These are phyloP conservation scores for Nemopilema nomurai DNA, from an alignment of 30 jellyfish, hydroid and myxozoan species.

Conservation along the genomic window DNA sequence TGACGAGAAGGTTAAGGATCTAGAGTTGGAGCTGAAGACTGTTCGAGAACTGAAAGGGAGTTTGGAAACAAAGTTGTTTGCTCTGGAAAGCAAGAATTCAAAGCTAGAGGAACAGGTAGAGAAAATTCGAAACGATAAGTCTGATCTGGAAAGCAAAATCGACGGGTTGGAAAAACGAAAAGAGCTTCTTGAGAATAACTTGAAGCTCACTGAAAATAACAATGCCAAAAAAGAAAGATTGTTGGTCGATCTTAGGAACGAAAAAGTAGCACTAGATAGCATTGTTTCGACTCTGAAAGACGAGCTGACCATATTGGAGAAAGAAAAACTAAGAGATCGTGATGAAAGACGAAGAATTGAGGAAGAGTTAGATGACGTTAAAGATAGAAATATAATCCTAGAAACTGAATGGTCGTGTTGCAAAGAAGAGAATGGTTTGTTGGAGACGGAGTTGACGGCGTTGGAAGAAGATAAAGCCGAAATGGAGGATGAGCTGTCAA, in stretches of 20 bases:
- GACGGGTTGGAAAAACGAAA: slow-evolving; percentile 76
- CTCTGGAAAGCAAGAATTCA: slow-evolving; percentile 68
- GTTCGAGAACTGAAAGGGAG: slow-evolving; percentile 88
- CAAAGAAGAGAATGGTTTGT: slow-evolving; percentile 94
- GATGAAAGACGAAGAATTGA: slow-evolving; percentile 88
- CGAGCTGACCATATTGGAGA: slow-evolving; percentile 89
- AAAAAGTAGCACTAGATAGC: slow-evolving; percentile 97
- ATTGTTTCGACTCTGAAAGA: slow-evolving; percentile 90
- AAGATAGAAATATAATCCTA: slow-evolving; percentile 91
- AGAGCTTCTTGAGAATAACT: slow-evolving; percentile 72
- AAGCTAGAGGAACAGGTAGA: slow-evolving; percentile 77
- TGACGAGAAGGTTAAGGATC: slow-evolving; percentile 85
- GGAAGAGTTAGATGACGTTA: slow-evolving; percentile 94
- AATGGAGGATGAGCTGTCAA: slow-evolving; percentile 90
- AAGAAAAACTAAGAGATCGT: slow-evolving; percentile 79
- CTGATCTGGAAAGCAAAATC: slow-evolving; percentile 78
- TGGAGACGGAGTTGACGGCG: slow-evolving; percentile 97
- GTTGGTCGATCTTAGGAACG: slow-evolving; percentile 92
- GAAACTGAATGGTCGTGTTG: slow-evolving; percentile 99
- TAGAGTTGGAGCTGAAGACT: slow-evolving; percentile 86
- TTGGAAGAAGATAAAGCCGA: slow-evolving; percentile 96
- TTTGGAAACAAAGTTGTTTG: slow-evolving; percentile 81
- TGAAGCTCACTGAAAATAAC: slow-evolving; percentile 82
- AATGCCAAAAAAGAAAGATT: slow-evolving; percentile 94
- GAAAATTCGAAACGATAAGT: slow-evolving; percentile 62